These are phyloP conservation scores for Leuciscus idus DNA, from an alignment of 2,113 vertebrate species.

Conservation along the genomic window DNA sequence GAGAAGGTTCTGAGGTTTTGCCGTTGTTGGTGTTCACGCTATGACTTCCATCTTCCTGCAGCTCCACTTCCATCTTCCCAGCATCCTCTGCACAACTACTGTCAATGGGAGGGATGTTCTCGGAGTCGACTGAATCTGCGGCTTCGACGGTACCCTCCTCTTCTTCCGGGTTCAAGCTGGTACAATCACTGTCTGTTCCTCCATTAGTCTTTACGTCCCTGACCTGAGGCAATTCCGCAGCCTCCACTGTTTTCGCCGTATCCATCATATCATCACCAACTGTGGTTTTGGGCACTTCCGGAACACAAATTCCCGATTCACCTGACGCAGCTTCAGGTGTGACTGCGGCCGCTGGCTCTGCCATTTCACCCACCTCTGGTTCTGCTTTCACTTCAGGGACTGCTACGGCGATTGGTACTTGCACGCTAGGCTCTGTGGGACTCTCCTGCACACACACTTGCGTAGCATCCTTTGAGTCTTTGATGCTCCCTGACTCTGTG, in stretches of 20 bases:
- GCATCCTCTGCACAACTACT: conserved; percentile 55
- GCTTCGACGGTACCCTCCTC: not conserved
- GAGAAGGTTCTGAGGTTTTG: conserved; percentile 80
- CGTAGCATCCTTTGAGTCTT: not conserved
- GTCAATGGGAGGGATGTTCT: conserved; percentile 40
- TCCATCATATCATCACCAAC: conserved; percentile 35
- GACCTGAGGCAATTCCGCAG: not conserved
- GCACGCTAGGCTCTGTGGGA: conserved; percentile 35
- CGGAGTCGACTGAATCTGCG: conserved; percentile 28
- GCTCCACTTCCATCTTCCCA: conserved; percentile 32
- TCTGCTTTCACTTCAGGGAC: conserved; percentile 41
- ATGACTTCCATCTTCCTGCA: conserved; percentile 42
- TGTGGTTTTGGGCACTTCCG: conserved; percentile 46
- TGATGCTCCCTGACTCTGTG: conserved; percentile 6
- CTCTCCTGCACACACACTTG: conserved; percentile 28
- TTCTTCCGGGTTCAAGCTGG: conserved; percentile 5
- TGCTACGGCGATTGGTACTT: conserved; percentile 36
- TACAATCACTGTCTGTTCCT: conserved; percentile 34
- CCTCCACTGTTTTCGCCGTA: conserved; percentile 34
- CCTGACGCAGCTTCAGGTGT: conserved; percentile 47
- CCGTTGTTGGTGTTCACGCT: conserved; percentile 78
- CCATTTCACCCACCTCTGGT: conserved; percentile 46
- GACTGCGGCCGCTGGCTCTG: conserved; percentile 39
- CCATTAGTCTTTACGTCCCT: conserved; percentile 53
- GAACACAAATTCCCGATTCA: conserved; percentile 40